These are phyloP conservation scores for Synergus gifuensis DNA, from an alignment of 2,888 invertebrate genomes.

Conservation along the genomic window DNA sequence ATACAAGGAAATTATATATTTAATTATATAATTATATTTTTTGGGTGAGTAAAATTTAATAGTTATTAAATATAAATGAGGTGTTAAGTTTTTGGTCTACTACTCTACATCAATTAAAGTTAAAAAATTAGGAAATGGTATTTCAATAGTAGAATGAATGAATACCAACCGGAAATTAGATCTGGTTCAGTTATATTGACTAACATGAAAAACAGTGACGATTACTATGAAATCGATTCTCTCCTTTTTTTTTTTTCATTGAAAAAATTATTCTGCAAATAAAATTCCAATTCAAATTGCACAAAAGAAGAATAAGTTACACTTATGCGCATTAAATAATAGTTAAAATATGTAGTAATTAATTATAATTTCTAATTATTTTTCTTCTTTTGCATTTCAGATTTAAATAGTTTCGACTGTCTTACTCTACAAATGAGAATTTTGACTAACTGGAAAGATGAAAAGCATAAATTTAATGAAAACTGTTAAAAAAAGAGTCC, in stretches of 20 bases:
- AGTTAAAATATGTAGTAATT: background rate
- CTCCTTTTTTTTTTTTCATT: background rate
- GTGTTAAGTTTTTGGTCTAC: too few species aligned
- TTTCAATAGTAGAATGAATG: background rate
- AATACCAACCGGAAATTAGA: slow-evolving; percentile 20
- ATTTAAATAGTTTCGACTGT: background rate
- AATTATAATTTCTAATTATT: background rate
- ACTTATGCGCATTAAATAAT: too few species aligned
- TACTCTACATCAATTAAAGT: background rate
- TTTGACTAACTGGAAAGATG: slow-evolving; percentile 53
- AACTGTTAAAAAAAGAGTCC: slow-evolving; percentile 65
- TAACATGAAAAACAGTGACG: background rate
- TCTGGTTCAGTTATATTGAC: slow-evolving; percentile 5
- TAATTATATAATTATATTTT: background rate
- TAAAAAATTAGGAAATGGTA: background rate
- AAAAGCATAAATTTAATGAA: slow-evolving; percentile 55
- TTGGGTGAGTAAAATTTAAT: background rate
- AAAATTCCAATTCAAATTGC: background rate
- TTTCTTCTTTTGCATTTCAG: background rate
- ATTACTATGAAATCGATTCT: background rate
- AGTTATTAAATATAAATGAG: too few species aligned
- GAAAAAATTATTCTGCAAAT: background rate
- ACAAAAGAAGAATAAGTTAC: too few species aligned
- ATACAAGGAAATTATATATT: background rate
- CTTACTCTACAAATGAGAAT: background rate